These are phyloP conservation scores for Vimba vimba DNA, from an alignment of 2,113 vertebrate species.

Conservation along the genomic window DNA sequence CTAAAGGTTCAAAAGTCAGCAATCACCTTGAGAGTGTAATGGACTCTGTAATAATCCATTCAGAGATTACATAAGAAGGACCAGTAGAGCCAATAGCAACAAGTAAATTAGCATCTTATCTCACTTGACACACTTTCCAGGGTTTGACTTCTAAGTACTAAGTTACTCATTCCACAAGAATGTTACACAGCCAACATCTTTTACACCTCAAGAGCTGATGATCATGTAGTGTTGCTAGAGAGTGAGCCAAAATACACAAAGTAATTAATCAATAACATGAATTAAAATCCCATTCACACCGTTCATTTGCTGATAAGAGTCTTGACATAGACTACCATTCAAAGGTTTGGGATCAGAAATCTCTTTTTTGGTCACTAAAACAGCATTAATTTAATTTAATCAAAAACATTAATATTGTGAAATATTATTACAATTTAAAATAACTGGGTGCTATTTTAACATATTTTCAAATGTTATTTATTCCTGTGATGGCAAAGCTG, in stretches of 20 bases:
- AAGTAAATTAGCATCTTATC: slow-evolving; percentile 57
- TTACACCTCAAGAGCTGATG: slow-evolving; percentile 38
- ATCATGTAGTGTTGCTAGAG: slow-evolving; percentile 3
- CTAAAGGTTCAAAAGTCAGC: slow-evolving; percentile 63
- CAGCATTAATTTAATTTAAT: too few species aligned
- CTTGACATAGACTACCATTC: too few species aligned
- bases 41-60: slow-evolving; percentile 29
- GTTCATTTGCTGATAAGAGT: not conserved
- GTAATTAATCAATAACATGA: not conserved
- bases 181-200: slow-evolving; percentile 29
- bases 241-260: slow-evolving; percentile 2
- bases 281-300: not conserved
- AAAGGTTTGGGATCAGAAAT: too few species aligned
- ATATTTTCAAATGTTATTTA: not conserved
- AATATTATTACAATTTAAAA: not conserved
- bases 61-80: slow-evolving; percentile 46
- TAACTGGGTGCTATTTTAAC: too few species aligned
- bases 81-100: not conserved
- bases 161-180: slow-evolving; percentile 51
- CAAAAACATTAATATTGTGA: not conserved
- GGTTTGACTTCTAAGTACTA: slow-evolving; percentile 51
- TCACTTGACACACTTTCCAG: slow-evolving; percentile 63
- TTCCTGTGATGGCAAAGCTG: not conserved
- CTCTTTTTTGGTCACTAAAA: too few species aligned
- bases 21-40: slow-evolving; percentile 28